These are phyloP conservation scores for Vanessa tameamea DNA, from an alignment of 1,140 invertebrate species.

Conservation along the genomic window DNA sequence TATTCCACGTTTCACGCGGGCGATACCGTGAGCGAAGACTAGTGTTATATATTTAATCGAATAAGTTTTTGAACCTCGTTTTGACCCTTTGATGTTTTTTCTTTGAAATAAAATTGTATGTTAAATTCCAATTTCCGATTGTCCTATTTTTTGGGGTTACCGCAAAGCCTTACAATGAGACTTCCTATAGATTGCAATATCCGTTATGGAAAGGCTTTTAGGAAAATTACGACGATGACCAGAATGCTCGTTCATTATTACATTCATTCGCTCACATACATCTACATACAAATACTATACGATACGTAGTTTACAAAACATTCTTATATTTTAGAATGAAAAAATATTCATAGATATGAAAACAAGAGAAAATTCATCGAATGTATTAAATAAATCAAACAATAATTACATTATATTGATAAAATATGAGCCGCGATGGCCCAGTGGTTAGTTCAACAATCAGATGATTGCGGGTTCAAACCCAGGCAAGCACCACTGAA, in stretches of 20 bases:
- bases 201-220: constrained; percentile 63
- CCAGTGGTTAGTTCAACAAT: too few relatives aligned
- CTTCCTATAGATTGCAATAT: constrained; percentile 56
- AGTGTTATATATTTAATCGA: neutral
- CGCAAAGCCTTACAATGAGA: constrained; percentile 39
- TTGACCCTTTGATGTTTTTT: neutral
- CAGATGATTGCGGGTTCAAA: too few relatives aligned
- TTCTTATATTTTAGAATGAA: neutral
- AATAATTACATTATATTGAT: too few relatives aligned
- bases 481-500: too few relatives aligned
- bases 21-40: too few relatives aligned
- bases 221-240: constrained; percentile 47
- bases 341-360: neutral
- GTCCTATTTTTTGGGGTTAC: constrained; percentile 36
- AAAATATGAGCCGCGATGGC: too few relatives aligned
- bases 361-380: neutral
- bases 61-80: neutral
- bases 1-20: too few relatives aligned
- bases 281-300: too few relatives aligned
- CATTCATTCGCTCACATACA: constrained; percentile 8
- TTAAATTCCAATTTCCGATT: constrained; percentile 37
- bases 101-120: neutral
- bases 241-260: constrained; percentile 47
- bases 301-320: neutral
- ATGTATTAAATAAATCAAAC: too few relatives aligned